phyloP scores from a whole-genome alignment of 2,113 vertebrate genomes.

The Tragulus kanchil region DNA sequence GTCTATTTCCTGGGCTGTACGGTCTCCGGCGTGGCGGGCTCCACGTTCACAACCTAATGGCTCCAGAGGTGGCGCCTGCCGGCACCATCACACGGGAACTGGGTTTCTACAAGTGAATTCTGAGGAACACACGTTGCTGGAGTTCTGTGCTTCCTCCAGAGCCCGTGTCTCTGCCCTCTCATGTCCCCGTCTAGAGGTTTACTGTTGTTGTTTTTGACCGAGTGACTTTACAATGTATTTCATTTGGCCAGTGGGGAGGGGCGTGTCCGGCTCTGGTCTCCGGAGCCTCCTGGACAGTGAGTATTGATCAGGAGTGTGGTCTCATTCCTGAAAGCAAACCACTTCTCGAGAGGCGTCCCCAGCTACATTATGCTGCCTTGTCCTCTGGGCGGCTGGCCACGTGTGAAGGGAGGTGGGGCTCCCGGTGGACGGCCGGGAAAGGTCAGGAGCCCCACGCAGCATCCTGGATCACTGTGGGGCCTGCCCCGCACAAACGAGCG shows the following conservation, averaged over 20 bases:
- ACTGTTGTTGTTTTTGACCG: conserved; percentile 23
- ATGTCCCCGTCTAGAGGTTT: background rate
- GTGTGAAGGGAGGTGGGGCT: conserved; percentile 81
- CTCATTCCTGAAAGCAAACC: conserved; percentile 49
- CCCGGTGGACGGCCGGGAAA: conserved; percentile 80
- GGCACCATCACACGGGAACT: background rate
- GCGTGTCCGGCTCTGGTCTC: background rate
- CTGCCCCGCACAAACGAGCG: background rate
- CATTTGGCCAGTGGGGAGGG: background rate
- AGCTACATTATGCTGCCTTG: conserved; percentile 80
- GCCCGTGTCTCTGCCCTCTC: rapidly evolving
- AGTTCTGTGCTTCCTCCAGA: background rate
- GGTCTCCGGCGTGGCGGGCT: background rate
- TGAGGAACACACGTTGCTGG: background rate
- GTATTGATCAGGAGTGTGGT: background rate
- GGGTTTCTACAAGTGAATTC: background rate
- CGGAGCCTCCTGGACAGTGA: background rate
- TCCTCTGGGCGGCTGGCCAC: conserved; percentile 73
- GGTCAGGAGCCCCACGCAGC: conserved; percentile 81
- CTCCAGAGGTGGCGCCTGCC: rapidly evolving
- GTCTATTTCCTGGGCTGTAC: background rate
- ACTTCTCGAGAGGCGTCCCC: conserved; percentile 76
- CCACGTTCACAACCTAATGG: background rate
- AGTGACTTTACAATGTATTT: background rate
- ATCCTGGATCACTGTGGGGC: conserved; percentile 76